Evolutionary conservation across 2,797 vertebrate species (phyloP).

Genomic region (Denticeps clupeoides): DNA sequence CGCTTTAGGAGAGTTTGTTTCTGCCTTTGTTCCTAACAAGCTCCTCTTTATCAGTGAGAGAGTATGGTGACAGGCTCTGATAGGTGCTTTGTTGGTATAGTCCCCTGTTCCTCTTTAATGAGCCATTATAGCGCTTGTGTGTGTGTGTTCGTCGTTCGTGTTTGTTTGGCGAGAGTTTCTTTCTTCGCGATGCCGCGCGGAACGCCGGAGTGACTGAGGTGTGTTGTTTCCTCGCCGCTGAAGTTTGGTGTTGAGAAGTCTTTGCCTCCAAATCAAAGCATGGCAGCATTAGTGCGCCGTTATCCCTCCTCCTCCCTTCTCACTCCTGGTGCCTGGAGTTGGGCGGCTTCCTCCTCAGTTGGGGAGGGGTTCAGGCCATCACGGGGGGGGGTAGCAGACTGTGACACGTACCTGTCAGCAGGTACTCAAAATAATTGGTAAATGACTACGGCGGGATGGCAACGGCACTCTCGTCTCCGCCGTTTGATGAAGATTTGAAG

Average conservation of each 20-base stretch:
- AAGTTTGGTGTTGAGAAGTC: slow-evolving; percentile 3
- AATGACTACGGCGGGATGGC: slow-evolving; percentile 60
- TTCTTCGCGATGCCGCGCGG: slow-evolving; percentile 19
- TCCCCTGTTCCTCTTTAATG: slow-evolving; percentile 60
- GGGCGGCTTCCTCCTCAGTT: slow-evolving; percentile 35
- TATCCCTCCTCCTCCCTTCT: slow-evolving; percentile 24
- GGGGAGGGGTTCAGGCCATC: slow-evolving; percentile 37
- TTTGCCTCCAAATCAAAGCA: slow-evolving; percentile 51
- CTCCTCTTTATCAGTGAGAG: slow-evolving; percentile 44
- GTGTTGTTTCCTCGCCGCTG: slow-evolving; percentile 11
- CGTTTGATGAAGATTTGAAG: slow-evolving; percentile 60
- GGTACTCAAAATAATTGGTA: slow-evolving; percentile 74
- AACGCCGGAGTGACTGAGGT: slow-evolving; percentile 24
- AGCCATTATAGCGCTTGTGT: slow-evolving; percentile 55
- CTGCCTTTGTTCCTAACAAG: slow-evolving; percentile 22
- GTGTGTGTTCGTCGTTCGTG: slow-evolving; percentile 34
- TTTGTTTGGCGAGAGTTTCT: slow-evolving; percentile 33
- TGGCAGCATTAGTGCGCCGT: slow-evolving; percentile 28
- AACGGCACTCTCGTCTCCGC: slow-evolving; percentile 37
- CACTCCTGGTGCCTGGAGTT: slow-evolving; percentile 38
- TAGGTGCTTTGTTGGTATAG: slow-evolving; percentile 60
- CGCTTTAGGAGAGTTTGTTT: slow-evolving; percentile 19
- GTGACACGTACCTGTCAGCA: slow-evolving; percentile 72
- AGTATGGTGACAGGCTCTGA: slow-evolving; percentile 55
- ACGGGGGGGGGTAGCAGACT: slow-evolving; percentile 43